A percentile compares a stretch with the other conserved stretches of the same genome.
Evolutionary conservation across 2,797 vertebrate species (phyloP).

Genomic region (Moxostoma hubbsi): DNA sequence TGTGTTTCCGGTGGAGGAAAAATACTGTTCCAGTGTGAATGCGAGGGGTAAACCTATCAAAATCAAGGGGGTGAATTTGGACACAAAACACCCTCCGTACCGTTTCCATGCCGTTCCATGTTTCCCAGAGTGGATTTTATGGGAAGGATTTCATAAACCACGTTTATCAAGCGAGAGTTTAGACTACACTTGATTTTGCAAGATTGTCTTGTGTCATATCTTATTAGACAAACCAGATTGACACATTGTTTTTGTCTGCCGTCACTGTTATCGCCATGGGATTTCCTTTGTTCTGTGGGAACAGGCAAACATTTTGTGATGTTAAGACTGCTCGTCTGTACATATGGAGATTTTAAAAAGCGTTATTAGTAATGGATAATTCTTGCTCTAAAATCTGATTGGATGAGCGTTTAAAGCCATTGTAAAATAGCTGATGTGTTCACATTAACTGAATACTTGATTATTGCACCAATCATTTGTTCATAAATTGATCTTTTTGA

Average conservation of each 20-base stretch:
- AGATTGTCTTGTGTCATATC: constrained; percentile 35
- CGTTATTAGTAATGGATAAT: too few relatives aligned
- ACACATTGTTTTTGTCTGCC: constrained; percentile 36
- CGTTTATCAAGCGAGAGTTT: constrained; percentile 42
- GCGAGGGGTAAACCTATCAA: too few relatives aligned
- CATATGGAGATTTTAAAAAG: too few relatives aligned
- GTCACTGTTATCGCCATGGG: constrained; percentile 22
- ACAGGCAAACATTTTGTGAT: constrained; percentile 21
- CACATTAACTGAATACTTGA: too few relatives aligned
- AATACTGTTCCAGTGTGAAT: too few relatives aligned
- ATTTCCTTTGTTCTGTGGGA: constrained; percentile 51
- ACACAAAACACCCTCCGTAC: not conserved
- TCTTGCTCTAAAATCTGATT: too few relatives aligned
- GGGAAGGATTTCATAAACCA: constrained; percentile 29
- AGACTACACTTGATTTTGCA: constrained; percentile 22
- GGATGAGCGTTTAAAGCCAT: too few relatives aligned
- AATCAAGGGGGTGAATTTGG: too few relatives aligned
- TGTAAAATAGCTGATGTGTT: too few relatives aligned
- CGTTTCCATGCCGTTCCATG: not conserved
- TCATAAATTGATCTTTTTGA: too few relatives aligned
- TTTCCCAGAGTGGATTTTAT: constrained; percentile 21
- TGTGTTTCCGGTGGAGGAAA: too few relatives aligned
- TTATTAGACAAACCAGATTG: constrained; percentile 30
- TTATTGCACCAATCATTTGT: too few relatives aligned
- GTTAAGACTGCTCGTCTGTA: not conserved